Percentiles rank a stretch among this genome's conserved stretches.
Conservation (phyloP, 2,888 invertebrate genomes). For the Sylvicola fuscatus region DNA sequence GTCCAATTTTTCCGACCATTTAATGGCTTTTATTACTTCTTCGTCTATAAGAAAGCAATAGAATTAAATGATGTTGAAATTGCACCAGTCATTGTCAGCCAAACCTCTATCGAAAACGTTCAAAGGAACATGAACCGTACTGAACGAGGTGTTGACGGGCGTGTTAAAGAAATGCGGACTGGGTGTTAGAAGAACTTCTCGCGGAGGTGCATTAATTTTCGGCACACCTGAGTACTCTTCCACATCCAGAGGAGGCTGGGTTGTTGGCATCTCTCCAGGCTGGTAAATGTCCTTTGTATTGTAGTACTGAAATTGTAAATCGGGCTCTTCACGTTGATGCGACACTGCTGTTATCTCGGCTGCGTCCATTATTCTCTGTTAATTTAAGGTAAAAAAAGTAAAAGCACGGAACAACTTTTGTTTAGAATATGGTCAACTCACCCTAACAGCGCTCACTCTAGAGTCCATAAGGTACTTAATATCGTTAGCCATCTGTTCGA, state of each 20-base stretch:
- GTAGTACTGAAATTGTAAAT: constrained; percentile 40
- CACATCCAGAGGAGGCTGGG: constrained; percentile 27
- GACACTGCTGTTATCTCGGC: constrained; percentile 64
- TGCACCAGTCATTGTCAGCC: too few relatives aligned
- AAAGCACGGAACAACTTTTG: constrained; percentile 1
- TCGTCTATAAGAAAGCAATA: constrained; percentile 32
- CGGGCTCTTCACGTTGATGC: constrained; percentile 31
- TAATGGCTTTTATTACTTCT: constrained; percentile 76
- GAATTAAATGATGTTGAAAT: constrained; percentile 1
- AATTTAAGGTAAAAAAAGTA: constrained; percentile 1
- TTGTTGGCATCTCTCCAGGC: constrained; percentile 30
- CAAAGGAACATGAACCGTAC: constrained; percentile 87
- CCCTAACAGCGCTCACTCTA: constrained; percentile 71
- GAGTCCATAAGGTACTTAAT: constrained; percentile 75
- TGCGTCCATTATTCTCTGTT: constrained; percentile 65
- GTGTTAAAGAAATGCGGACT: constrained; percentile 62
- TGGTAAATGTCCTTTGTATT: constrained; percentile 50
- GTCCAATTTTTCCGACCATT: constrained; percentile 90
- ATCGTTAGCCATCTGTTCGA: constrained; percentile 64
- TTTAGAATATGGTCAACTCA: constrained; percentile 19
- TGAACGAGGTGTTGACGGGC: constrained; percentile 54
- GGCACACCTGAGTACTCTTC: constrained; percentile 33
- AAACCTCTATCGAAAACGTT: constrained; percentile 87
- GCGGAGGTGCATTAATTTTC: constrained; percentile 33
- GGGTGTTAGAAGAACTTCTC: constrained; percentile 40